Evolutionary conservation across 2,113 vertebrate species (phyloP).

Genomic region (Epinephelus lanceolatus): DNA sequence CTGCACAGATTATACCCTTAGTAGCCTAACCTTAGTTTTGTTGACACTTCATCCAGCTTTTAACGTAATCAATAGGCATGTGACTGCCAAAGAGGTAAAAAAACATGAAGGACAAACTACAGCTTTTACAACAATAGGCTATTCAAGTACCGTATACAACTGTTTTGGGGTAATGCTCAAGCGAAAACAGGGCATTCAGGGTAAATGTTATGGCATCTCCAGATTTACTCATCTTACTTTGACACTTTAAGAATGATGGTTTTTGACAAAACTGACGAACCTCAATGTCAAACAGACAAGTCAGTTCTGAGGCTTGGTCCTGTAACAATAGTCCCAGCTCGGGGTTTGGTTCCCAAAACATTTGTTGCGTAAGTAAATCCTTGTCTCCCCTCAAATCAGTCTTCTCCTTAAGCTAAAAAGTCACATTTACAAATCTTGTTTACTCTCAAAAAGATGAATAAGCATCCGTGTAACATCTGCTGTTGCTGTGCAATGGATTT

Average conservation of each 20-base stretch:
- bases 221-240: conserved; percentile 48
- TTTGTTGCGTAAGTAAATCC: conserved; percentile 42
- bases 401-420: neutral
- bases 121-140: conserved; percentile 25
- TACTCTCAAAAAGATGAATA: neutral
- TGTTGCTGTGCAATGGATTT: neutral
- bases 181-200: conserved; percentile 24
- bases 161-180: conserved; percentile 15
- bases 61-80: neutral
- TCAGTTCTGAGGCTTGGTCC: conserved; percentile 32
- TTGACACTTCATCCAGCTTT: conserved; percentile 8
- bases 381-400: conserved; percentile 5
- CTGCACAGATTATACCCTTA: conserved; percentile 1
- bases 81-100: conserved; percentile 13
- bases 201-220: conserved; percentile 63
- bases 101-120: conserved; percentile 18
- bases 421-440: neutral
- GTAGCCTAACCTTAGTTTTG: neutral
- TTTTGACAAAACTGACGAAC: conserved; percentile 19
- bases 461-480: conserved; percentile 6
- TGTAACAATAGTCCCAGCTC: neutral
- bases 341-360: conserved; percentile 51
- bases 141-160: conserved; percentile 44
- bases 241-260: conserved; percentile 55
- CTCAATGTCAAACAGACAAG: conserved; percentile 5